Evolutionary conservation across 37 sponge, comb jelly and placozoan genomes (phyloP).

Genomic region (Ephydatia muelleri): DNA sequence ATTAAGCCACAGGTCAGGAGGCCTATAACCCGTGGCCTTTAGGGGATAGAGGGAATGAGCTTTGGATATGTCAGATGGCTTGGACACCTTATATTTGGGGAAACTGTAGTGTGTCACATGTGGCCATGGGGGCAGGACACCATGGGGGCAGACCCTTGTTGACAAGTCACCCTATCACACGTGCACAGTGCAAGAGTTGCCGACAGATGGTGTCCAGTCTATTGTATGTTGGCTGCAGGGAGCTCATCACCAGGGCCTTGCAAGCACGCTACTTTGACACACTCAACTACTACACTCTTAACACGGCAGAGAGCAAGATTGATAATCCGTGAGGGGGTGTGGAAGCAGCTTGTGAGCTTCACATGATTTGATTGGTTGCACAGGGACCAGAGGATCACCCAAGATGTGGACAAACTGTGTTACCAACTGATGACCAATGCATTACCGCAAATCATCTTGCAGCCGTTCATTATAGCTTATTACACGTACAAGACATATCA

Average conservation of each 20-base stretch:
- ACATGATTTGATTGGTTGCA: background rate
- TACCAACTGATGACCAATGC: constrained; percentile 57
- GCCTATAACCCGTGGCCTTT: background rate
- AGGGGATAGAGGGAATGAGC: background rate
- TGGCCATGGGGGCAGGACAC: background rate
- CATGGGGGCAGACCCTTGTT: background rate
- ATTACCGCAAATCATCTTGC: constrained; percentile 68
- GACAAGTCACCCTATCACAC: background rate
- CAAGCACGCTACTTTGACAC: constrained; percentile 64
- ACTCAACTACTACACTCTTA: constrained; percentile 65
- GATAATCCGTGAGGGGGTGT: constrained; percentile 79
- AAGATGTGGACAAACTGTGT: constrained; percentile 88
- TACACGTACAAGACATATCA: constrained; percentile 79
- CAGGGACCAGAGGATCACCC: constrained; percentile 94
- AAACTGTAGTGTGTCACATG: background rate
- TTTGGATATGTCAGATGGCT: background rate
- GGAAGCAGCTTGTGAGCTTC: background rate
- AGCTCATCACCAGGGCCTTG: constrained; percentile 42
- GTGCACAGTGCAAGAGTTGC: constrained; percentile 74
- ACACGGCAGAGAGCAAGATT: constrained; percentile 40
- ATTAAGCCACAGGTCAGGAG: no score
- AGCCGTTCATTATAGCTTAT: constrained; percentile 76
- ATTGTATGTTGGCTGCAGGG: constrained; percentile 74
- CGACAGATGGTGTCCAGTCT: constrained; percentile 49
- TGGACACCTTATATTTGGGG: no score